Evolutionary conservation across 2,888 invertebrate species (phyloP), one percentile per base, ranked within the genome.

Genomic region (Antheraea yamamai): DNA sequence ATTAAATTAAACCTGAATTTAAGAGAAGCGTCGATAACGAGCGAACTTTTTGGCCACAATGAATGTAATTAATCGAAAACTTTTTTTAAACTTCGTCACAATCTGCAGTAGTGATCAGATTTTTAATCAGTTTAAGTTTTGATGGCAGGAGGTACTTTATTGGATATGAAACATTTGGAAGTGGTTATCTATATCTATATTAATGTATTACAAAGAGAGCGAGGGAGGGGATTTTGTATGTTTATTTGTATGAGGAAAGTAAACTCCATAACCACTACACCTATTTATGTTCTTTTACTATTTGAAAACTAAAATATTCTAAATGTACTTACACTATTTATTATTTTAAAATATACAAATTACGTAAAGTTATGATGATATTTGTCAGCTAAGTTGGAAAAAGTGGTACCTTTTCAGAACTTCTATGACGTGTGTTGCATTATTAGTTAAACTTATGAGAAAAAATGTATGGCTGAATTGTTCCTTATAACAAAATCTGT

Each of bases 31-130:
- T 84, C 87, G 86, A 89, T 94, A 94, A 94, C 91, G 94, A 94
- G 91, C 92, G 80, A 94, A 94, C 90, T 94, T 94, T 91, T 85
- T 85, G 82, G 83, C 91, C 92, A 91, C 92, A 93, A 91, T 92
- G 91, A 91, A 89, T 90, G 88, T 92, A 91, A 94, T 92, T 92
- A 92, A 91, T 91, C 83, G 89, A 84, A 85, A 89, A 91, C 85
- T 91, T 88, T 88, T 90, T 89, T 89, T 86, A 70, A 86, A 89
- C 87, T 89, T 87, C 80, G 84, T 85, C 84, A 84, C 81, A 78
- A 80, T 83, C 85, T 80, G 79, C 75, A 81, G 83, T 87, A 85
- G 83, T 85, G 79, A 76, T 79, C 64, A 77, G 76, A 77, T 81
- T 82, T 78, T 68, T 74, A 77, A 73, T 55, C 68, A 74, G 72